These are phyloP conservation scores for Hylyphantes graminicola DNA, from an alignment of 1,140 invertebrate species.

Conservation along the genomic window DNA sequence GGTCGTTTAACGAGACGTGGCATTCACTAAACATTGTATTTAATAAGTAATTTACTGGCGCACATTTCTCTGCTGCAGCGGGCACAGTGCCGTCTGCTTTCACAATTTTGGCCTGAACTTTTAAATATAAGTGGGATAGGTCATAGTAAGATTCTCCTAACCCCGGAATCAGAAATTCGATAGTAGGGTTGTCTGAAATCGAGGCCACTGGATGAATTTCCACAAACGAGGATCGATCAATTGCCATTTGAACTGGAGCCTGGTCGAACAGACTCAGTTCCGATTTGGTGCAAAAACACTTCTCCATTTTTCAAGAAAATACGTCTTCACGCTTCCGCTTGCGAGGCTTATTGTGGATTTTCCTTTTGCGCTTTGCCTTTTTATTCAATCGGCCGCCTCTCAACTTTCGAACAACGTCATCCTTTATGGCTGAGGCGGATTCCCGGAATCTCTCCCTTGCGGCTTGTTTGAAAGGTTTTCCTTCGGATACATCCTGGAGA, in stretches of 20 bases:
- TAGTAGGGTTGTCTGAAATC: not conserved
- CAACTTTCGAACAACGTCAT: not conserved
- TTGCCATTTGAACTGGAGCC: not conserved
- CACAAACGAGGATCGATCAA: not conserved
- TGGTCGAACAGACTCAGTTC: slow-evolving; percentile 1
- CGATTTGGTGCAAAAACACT: not conserved
- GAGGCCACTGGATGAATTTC: not conserved
- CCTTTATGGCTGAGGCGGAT: not conserved
- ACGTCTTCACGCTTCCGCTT: not conserved
- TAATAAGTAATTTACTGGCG: not conserved
- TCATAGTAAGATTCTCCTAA: not conserved
- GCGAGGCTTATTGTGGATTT: not conserved
- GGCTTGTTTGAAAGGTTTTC: not conserved
- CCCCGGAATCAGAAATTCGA: not conserved
- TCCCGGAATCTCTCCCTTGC: not conserved
- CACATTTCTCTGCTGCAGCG: not conserved
- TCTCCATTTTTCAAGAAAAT: not conserved
- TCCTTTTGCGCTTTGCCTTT: too few relatives aligned
- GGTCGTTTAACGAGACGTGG: not conserved
- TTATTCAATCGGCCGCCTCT: not conserved
- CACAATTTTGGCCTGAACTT: not conserved
- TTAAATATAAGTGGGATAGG: not conserved
- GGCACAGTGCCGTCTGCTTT: not conserved
- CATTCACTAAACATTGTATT: slow-evolving; percentile 13
- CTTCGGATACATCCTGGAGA: not conserved